These are phyloP conservation scores for Scrobipalpa costella DNA, from an alignment of 2,888 invertebrate species.

Conservation along the genomic window DNA sequence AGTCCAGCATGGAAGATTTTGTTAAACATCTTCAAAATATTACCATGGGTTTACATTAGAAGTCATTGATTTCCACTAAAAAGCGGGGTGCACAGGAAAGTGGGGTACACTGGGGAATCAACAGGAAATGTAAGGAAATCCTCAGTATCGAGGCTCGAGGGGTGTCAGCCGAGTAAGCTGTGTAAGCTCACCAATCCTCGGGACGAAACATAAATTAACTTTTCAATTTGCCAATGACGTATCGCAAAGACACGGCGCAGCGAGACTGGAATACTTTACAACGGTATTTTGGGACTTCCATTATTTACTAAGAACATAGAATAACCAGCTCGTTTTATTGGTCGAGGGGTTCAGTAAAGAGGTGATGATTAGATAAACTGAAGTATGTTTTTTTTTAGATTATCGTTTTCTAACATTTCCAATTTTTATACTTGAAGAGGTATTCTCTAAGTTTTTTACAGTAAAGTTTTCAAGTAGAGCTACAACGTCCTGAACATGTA, in stretches of 20 bases:
- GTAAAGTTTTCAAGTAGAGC: background rate
- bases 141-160: constrained; percentile 48
- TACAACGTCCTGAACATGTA: background rate
- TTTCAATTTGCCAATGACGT: constrained; percentile 72
- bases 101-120: constrained; percentile 22
- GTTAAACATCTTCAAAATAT: background rate
- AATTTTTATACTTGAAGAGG: too few relatives aligned
- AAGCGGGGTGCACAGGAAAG: background rate
- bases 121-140: constrained; percentile 52
- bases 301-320: too few relatives aligned
- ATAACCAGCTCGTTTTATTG: too few relatives aligned
- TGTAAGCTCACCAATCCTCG: constrained; percentile 51
- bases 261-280: background rate
- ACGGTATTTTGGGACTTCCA: background rate
- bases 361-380: too few relatives aligned
- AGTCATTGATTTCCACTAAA: background rate
- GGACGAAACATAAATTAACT: constrained; percentile 65
- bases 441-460: background rate
- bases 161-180: constrained; percentile 59
- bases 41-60: background rate
- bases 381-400: too few relatives aligned
- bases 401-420: too few relatives aligned
- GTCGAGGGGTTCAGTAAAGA: too few relatives aligned
- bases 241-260: constrained; percentile 51
- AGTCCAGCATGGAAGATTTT: too few relatives aligned